A percentile compares a stretch with the other conserved stretches of the same genome.
phyloP scores from a whole-genome alignment of 2,888 invertebrate species.

The Linyphia triangularis region DNA sequence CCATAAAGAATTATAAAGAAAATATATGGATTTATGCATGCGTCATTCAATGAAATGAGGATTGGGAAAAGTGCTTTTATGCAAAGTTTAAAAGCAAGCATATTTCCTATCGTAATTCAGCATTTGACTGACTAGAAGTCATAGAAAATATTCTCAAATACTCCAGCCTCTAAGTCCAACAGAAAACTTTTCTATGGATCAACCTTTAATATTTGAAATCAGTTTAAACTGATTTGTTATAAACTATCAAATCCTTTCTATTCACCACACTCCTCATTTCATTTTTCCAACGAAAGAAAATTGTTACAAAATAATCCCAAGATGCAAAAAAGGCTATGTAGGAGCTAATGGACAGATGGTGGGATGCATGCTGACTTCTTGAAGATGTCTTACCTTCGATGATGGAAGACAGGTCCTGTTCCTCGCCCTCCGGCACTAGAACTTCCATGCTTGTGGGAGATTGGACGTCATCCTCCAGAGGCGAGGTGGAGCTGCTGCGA shows the following conservation, averaged over 20 bases:
- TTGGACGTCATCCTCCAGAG: constrained; percentile 69
- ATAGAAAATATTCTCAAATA: too few species aligned
- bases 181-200: too few species aligned
- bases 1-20: background rate
- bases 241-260: background rate
- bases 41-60: background rate
- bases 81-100: too few species aligned
- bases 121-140: too few species aligned
- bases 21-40: background rate
- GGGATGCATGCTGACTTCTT: background rate
- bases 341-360: background rate
- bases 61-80: background rate
- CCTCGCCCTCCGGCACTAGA: constrained; percentile 66
- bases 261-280: background rate
- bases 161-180: too few species aligned
- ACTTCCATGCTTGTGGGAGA: constrained; percentile 73
- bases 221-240: too few species aligned
- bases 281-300: background rate
- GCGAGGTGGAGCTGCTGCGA: constrained; percentile 69
- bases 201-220: too few species aligned
- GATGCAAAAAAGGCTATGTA: background rate
- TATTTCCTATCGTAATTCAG: too few species aligned
- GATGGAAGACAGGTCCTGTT: constrained; percentile 71
- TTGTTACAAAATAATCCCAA: background rate
- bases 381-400: constrained; percentile 65